Base-by-base conservation (phyloP, 2,888 invertebrate genomes). In the Leptogaster cylindrica region DNA sequence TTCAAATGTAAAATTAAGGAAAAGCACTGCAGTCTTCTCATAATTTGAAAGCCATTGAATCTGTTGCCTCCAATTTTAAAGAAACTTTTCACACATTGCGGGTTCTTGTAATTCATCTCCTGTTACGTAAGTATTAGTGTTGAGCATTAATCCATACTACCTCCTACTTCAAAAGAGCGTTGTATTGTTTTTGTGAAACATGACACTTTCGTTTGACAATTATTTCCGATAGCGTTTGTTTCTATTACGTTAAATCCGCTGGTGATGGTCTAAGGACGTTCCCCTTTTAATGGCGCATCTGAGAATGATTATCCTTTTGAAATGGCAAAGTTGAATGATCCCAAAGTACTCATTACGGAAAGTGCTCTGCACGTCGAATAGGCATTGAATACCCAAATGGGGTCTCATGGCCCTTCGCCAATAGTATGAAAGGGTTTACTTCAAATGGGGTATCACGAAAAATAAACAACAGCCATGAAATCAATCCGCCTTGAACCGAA, bases 331-430 rank as follows among this genome's bases (percentile, higher is more conserved):
- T 18, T 31, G 14, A 52, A 20, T 52, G 52, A 25, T n/a, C n/a
- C n/a, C n/a, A 33, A 52, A 31, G 52, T 52, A 52, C 52, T 52
- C 52, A 52, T 52, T 52, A 52, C 31, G 52, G 33, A 52, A 31
- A 52, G 52, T 52, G 52, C 52, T 52, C 33, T 12, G 1, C 46
- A 8, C 46, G 6, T 25, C 46, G 46, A 31, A 36, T 36, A 14
- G 36, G 36, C n/a, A 8, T n/a, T 46, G n/a, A 46, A 46, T 25
- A 20, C 46, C n/a, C 23, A 46, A 46, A 46, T 46, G 46, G 36
- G 46, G 20, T 46, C 16, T 8, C n/a, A 25, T 16, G 6, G 46
- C n/a, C 46, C 46, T 25, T 46, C 20, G 46, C 46, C 46, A 46
- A 46, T 46, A 25, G 46, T n/a, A 46, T 46, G 23, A 46, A 46